Percentiles rank a stretch among this genome's conserved stretches.
Conservation (phyloP, 2,797 vertebrate species). For the Pagetopsis macropterus region DNA sequence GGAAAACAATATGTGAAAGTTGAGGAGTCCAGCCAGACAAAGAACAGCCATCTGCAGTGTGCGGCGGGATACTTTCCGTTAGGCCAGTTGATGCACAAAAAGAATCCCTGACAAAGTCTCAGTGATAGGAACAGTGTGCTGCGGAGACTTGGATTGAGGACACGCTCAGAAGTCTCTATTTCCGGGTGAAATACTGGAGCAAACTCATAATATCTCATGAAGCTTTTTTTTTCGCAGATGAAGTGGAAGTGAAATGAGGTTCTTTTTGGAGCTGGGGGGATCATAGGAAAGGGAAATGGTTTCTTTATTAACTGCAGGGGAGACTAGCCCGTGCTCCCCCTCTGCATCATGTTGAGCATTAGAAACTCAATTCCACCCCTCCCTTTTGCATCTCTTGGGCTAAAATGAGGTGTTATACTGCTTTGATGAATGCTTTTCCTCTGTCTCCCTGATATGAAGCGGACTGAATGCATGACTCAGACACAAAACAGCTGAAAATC, state of each 20-base stretch:
- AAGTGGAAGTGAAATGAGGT: constrained; percentile 44
- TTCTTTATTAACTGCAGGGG: constrained; percentile 49
- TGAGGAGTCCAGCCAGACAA: constrained; percentile 44
- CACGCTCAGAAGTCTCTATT: constrained; percentile 22
- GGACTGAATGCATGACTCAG: constrained; percentile 29
- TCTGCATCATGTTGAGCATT: constrained; percentile 57
- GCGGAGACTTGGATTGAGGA: constrained; percentile 43
- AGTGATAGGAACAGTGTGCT: constrained; percentile 28
- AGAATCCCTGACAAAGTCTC: constrained; percentile 37
- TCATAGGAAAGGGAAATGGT: constrained; percentile 47
- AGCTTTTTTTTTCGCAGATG: constrained; percentile 14
- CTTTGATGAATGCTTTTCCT: constrained; percentile 46
- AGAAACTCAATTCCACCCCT: constrained; percentile 53
- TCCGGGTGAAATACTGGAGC: constrained; percentile 20
- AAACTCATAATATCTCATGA: constrained; percentile 27
- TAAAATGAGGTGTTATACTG: constrained; percentile 63
- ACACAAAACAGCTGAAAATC: constrained; percentile 9
- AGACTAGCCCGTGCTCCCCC: constrained; percentile 44
- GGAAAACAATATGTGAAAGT: constrained; percentile 54
- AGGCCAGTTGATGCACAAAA: constrained; percentile 34
- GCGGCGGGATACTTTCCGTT: constrained; percentile 23
- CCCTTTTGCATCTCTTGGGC: constrained; percentile 44
- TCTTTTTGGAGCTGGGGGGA: constrained; percentile 26
- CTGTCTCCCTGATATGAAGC: constrained; percentile 13
- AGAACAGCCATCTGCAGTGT: constrained; percentile 27